Percentiles rank a stretch among this genome's conserved stretches.
Conservation (phyloP, 2,888 invertebrate genomes). For the Epistrophe eligans region DNA sequence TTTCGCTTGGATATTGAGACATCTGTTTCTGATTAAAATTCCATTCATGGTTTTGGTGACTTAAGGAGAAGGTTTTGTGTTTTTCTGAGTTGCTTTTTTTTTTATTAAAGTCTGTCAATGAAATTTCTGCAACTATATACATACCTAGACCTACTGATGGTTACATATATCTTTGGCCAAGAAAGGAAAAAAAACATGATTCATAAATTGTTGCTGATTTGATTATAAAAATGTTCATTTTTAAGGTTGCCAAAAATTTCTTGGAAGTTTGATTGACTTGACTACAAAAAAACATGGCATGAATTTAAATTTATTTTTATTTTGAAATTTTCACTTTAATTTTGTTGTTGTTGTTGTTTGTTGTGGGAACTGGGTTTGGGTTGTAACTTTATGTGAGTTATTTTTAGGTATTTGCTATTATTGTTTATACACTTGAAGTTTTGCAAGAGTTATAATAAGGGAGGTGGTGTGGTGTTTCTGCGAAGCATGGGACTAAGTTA, state of each 20-base stretch:
- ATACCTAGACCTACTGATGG: not conserved
- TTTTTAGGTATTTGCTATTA: slow-evolving; percentile 1
- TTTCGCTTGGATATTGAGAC: not conserved
- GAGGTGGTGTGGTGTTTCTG: not conserved
- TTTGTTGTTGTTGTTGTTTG: not conserved
- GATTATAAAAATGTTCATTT: slow-evolving; percentile 37
- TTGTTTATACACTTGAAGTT: not conserved
- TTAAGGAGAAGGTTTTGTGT: not conserved
- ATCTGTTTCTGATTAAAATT: slow-evolving; percentile 15
- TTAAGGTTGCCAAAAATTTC: slow-evolving; percentile 35
- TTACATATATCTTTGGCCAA: not conserved
- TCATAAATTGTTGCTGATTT: slow-evolving; percentile 39
- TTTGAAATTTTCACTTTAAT: not conserved
- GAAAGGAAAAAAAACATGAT: slow-evolving; percentile 10
- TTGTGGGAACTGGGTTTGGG: not conserved
- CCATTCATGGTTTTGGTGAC: not conserved
- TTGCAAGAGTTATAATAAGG: not conserved
- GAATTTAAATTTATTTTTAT: slow-evolving; percentile 49
- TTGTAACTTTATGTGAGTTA: slow-evolving; percentile 1
- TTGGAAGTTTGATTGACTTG: slow-evolving; percentile 11
- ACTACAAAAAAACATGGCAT: slow-evolving; percentile 3
- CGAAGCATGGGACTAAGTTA: not conserved
- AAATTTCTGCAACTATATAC: not conserved
- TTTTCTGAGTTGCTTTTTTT: not conserved
- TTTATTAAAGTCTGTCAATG: not conserved